These are phyloP conservation scores for Crypturellus undulatus DNA, from an alignment of 2,113 vertebrate genomes.

Conservation along the genomic window DNA sequence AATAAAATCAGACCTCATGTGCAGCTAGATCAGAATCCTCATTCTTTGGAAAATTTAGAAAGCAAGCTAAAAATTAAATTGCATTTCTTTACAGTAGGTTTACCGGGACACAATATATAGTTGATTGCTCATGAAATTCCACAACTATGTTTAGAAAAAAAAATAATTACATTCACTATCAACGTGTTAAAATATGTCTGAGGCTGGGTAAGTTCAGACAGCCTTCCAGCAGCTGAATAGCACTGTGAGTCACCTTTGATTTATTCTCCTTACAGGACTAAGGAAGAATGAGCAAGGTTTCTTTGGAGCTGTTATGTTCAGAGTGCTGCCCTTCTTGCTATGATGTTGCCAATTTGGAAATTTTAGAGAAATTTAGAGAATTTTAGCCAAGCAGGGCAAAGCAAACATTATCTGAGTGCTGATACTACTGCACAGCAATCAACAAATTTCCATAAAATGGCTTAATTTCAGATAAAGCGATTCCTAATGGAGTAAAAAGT, in stretches of 20 bases:
- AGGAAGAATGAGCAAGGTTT: not conserved
- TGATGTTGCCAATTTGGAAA: not conserved
- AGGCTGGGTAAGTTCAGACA: not conserved
- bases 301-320: not conserved
- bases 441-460: not conserved
- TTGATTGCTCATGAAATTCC: not conserved
- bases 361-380: no score
- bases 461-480: not conserved
- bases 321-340: rapidly evolving
- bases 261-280: not conserved
- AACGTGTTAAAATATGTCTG: not conserved
- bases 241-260: no score
- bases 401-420: not conserved
- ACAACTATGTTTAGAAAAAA: not conserved
- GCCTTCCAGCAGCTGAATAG: not conserved
- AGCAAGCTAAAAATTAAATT: not conserved
- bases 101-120: not conserved
- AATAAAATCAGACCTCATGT: not conserved
- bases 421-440: not conserved
- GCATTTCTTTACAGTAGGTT: not conserved
- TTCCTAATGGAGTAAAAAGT: not conserved
- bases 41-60: not conserved
- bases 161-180: not conserved
- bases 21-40: not conserved
- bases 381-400: not conserved